Conservation (phyloP, 1,140 invertebrate species). For the Globodera ellingtonae region DNA sequence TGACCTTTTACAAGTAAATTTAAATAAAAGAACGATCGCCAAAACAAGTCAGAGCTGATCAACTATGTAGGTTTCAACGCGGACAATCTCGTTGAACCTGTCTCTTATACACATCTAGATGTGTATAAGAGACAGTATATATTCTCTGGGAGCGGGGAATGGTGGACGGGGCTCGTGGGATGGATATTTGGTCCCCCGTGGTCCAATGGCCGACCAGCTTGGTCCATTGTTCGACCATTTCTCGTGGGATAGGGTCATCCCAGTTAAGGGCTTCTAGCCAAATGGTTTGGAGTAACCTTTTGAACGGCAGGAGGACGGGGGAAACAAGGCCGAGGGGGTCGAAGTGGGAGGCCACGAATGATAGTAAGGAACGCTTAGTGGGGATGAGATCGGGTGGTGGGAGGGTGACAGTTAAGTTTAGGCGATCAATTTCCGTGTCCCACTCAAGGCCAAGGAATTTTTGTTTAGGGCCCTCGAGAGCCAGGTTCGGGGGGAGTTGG, state of each 20-base stretch:
- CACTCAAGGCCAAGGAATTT: background rate
- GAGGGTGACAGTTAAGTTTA: background rate
- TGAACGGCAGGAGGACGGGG: background rate
- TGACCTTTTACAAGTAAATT: too few species aligned
- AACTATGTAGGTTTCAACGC: too few species aligned
- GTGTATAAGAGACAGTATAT: too few species aligned
- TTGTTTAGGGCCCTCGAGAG: background rate
- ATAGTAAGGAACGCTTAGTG: background rate
- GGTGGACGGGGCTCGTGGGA: background rate
- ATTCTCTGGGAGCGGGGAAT: too few species aligned
- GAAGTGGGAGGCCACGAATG: background rate
- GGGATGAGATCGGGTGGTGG: background rate
- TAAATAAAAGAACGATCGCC: too few species aligned
- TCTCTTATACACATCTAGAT: too few species aligned
- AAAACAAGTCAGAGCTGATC: too few species aligned
- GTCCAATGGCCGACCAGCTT: background rate
- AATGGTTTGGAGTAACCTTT: conserved; percentile 5
- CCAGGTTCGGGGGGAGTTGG: background rate
- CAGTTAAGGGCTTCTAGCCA: background rate
- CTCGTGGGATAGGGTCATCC: background rate
- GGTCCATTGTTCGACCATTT: background rate
- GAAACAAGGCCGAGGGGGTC: conserved; percentile 3
- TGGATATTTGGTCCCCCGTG: too few species aligned
- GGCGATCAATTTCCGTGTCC: background rate
- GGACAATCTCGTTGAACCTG: too few species aligned